Evolutionary conservation across 2,888 invertebrate species (phyloP), one percentile per base, ranked within the genome.

Genomic region (Lasioglossum pauxillum): DNA sequence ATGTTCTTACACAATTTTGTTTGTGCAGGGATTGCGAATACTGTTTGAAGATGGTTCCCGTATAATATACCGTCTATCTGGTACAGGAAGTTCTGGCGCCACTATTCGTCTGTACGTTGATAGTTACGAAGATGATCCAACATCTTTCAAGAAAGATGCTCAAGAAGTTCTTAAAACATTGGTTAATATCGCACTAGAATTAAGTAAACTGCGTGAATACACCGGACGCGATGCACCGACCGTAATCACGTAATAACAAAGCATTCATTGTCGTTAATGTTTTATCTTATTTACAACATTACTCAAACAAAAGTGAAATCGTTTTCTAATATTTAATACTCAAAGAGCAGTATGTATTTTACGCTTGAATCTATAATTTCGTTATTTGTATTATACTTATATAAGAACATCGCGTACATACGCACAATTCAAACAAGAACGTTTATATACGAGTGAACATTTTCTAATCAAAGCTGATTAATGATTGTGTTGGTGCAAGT

Each of bases 81-180:
- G 99, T 35, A 99, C 99, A 0, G 99, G 99, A 88, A 99, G 99
- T 94, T 98, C 98, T 64, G 99, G 99, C 0, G 99, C 99, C 41
- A 99, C 99, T 2, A 98, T 99, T 92, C 97, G 99, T 74, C 95
- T 99, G 78, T 99, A 99, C 95, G 97, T 99, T 87, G 99, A 99
- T 95, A 98, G 98, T 88, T 99, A 98, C 95, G 98, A 99, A 93
- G 96, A 96, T 41, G 97, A 97, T 88, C 89, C 93, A 5, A 87
- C 90, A 35, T 93, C 92, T 78, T 95, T 92, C 79, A 86, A 87
- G 16, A 92, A 93, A 89, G 94, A 94, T 86, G 93, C 95, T 64
- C 94, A 97, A 96, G 96, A 95, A 80, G 97, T 98, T 96, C 96
- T 99, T 90, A 97, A 97, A 92, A 99, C 99, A 0, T 96, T 99